A percentile compares a stretch with the other conserved stretches of the same genome.
These are phyloP conservation scores for Aphyosemion australe DNA, from an alignment of 2,113 vertebrate genomes.

Conservation along the genomic window DNA sequence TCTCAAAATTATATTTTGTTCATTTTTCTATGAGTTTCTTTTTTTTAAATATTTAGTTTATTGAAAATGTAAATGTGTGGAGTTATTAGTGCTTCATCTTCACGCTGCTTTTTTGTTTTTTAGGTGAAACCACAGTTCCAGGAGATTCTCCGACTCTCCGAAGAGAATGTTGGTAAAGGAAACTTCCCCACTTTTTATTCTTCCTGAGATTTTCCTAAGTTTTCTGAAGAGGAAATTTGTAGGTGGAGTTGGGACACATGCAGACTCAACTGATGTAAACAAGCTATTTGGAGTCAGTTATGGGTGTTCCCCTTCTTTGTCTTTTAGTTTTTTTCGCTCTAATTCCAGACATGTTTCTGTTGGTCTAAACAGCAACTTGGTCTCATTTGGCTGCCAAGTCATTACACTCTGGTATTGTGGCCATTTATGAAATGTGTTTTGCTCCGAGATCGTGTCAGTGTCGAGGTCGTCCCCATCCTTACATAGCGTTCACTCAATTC, in stretches of 20 bases:
- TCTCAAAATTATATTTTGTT: background rate
- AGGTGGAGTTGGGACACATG: constrained; percentile 34
- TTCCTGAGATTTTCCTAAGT: constrained; percentile 19
- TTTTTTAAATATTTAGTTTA: background rate
- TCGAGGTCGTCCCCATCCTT: constrained; percentile 35
- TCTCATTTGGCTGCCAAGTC: constrained; percentile 52
- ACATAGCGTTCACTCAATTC: background rate
- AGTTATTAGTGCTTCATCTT: background rate
- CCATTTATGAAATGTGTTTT: constrained; percentile 58
- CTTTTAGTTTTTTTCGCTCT: background rate
- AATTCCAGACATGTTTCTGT: constrained; percentile 59
- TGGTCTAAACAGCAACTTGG: constrained; percentile 55
- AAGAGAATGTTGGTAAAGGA: constrained; percentile 95
- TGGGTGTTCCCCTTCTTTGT: constrained; percentile 56
- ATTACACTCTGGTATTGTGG: constrained; percentile 62
- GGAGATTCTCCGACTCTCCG: constrained; percentile 96
- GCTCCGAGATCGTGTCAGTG: constrained; percentile 15
- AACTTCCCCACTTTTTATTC: constrained; percentile 18
- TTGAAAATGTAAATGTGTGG: background rate
- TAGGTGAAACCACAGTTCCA: constrained; percentile 99
- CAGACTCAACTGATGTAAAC: constrained; percentile 59
- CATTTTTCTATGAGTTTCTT: background rate
- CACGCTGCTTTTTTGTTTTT: background rate
- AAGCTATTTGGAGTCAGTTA: constrained; percentile 56
- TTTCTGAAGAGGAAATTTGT: constrained; percentile 29